Evolutionary conservation across 2,888 invertebrate species (phyloP).

Genomic region (Marasmarcha lunaedactyla): DNA sequence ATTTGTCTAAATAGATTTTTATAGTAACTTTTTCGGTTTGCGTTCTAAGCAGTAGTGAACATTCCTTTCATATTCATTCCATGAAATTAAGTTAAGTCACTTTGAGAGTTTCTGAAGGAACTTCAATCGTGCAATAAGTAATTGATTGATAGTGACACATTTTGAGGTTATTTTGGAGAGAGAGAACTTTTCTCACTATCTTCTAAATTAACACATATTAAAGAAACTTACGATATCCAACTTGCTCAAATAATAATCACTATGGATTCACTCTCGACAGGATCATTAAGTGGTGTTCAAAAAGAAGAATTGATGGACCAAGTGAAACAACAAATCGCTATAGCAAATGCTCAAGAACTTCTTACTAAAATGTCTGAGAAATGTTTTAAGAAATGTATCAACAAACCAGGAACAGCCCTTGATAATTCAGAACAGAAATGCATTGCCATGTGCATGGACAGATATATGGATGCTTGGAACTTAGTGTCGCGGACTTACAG

Average conservation of each 20-base stretch:
- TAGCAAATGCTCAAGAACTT: slow-evolving; percentile 93
- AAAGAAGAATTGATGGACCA: slow-evolving; percentile 93
- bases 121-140: too few relatives aligned
- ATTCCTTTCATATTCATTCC: too few relatives aligned
- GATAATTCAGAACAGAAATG: slow-evolving; percentile 96
- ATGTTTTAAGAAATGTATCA: slow-evolving; percentile 95
- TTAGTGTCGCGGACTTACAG: slow-evolving; percentile 91
- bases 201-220: neutral
- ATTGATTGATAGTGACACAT: slow-evolving; percentile 2
- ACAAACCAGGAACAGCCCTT: slow-evolving; percentile 89
- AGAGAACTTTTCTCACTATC: too few relatives aligned
- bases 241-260: neutral
- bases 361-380: slow-evolving; percentile 97
- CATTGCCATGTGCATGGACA: slow-evolving; percentile 97
- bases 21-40: too few relatives aligned
- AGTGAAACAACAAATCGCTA: slow-evolving; percentile 94
- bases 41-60: too few relatives aligned
- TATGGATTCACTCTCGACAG: slow-evolving; percentile 72
- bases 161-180: slow-evolving; percentile 41
- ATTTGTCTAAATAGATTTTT: too few relatives aligned
- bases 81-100: too few relatives aligned
- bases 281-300: slow-evolving; percentile 74
- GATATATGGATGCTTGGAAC: slow-evolving; percentile 97
- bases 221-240: too few relatives aligned
- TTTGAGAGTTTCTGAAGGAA: too few relatives aligned